Conservation (phyloP, 2,888 invertebrate genomes). For the Artemia sinica region DNA sequence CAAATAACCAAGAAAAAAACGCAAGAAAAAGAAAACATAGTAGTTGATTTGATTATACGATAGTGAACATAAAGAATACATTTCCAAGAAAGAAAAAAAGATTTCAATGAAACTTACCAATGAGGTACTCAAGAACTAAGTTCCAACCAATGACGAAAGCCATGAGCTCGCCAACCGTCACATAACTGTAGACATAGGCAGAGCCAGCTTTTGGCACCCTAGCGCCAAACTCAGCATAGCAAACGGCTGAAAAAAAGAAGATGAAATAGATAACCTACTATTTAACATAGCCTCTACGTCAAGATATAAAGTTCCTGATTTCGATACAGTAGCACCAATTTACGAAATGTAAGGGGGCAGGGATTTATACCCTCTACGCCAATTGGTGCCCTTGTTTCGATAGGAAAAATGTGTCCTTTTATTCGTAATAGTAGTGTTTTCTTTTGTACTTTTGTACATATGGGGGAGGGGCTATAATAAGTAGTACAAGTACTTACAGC, state of each 20-base stretch:
- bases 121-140: constrained; percentile 69
- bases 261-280: not conserved
- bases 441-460: no score
- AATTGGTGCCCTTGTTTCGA: no score
- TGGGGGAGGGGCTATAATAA: no score
- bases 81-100: no score
- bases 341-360: not conserved
- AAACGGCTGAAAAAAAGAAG: constrained; percentile 36
- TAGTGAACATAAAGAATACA: no score
- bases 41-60: no score
- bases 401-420: no score
- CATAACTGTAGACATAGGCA: constrained; percentile 83
- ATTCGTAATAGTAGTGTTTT: no score
- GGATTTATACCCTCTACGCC: no score
- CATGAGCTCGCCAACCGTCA: constrained; percentile 74
- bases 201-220: constrained; percentile 77
- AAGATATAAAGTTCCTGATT: not conserved
- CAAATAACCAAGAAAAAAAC: no score
- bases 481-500: no score
- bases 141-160: constrained; percentile 90
- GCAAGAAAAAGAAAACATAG: no score
- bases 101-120: constrained; percentile 40
- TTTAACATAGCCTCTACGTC: not conserved
- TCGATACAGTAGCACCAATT: not conserved
- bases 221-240: constrained; percentile 80